Conservation (phyloP, 2,797 vertebrate genomes). For the Neoniphon sammara region DNA sequence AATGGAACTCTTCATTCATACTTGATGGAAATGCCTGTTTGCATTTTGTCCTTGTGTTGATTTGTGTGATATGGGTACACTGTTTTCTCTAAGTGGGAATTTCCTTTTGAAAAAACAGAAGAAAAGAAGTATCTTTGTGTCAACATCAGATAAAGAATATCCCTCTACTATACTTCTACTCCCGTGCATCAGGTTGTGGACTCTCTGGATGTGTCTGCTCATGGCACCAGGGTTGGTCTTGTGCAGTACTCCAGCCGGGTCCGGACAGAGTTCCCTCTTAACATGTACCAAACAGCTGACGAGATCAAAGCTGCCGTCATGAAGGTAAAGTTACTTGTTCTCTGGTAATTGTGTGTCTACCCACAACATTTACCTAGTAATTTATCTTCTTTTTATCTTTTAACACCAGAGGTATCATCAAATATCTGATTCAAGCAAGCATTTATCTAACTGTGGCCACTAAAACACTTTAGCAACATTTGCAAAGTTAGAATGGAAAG, state of each 20-base stretch:
- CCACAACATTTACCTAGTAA: background rate
- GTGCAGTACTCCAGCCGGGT: slow-evolving; percentile 97
- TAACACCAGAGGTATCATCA: background rate
- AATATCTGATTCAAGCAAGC: background rate
- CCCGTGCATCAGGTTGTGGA: slow-evolving; percentile 88
- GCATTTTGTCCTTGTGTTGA: too few species aligned
- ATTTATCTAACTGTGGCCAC: too few species aligned
- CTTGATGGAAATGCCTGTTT: too few species aligned
- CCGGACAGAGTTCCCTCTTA: slow-evolving; percentile 94
- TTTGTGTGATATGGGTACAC: too few species aligned
- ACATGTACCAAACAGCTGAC: slow-evolving; percentile 86
- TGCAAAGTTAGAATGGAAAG: too few species aligned
- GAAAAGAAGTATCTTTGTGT: background rate
- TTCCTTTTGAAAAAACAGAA: background rate
- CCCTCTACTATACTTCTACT: too few species aligned
- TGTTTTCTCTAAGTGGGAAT: too few species aligned
- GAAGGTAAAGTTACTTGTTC: slow-evolving; percentile 73
- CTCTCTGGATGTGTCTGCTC: slow-evolving; percentile 90
- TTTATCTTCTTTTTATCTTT: background rate
- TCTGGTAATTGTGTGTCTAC: background rate
- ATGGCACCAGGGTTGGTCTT: slow-evolving; percentile 90
- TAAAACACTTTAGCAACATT: too few species aligned
- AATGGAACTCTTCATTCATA: too few species aligned
- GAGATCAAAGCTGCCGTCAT: slow-evolving; percentile 94
- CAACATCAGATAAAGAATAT: background rate